Evolutionary conservation across 2,888 invertebrate species (phyloP).

Genomic region (Mythimna vitellina): DNA sequence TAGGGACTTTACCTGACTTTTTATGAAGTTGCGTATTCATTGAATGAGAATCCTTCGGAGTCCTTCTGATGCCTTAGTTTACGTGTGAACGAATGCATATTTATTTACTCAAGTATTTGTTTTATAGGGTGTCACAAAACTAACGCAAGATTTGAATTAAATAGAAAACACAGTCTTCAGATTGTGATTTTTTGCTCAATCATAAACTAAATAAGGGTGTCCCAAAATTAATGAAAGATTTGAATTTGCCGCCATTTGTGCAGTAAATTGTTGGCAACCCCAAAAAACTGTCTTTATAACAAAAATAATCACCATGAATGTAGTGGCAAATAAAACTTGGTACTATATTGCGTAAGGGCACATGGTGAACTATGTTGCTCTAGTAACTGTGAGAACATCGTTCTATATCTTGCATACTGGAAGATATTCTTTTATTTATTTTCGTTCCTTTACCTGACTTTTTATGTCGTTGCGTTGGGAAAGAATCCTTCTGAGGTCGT

Average conservation of each 20-base stretch:
- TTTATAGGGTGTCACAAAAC: too few species aligned
- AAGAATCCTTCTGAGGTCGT: background rate
- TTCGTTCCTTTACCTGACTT: background rate
- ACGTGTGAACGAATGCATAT: background rate
- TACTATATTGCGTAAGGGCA: conserved; percentile 10
- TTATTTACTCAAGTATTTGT: background rate
- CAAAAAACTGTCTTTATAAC: too few species aligned
- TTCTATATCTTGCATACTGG: background rate
- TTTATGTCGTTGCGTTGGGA: background rate
- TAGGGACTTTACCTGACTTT: conserved; percentile 11
- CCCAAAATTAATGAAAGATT: too few species aligned
- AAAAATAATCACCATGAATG: too few species aligned
- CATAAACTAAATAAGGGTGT: too few species aligned
- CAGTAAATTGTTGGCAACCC: too few species aligned
- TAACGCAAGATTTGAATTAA: too few species aligned
- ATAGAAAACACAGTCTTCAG: too few species aligned
- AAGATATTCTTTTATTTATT: background rate
- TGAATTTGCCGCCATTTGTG: too few species aligned
- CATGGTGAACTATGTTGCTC: background rate
- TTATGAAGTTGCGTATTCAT: background rate
- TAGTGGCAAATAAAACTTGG: background rate
- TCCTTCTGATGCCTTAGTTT: conserved; percentile 15
- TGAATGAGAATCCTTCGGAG: background rate
- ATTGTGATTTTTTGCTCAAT: too few species aligned
- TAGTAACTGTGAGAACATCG: background rate